These are phyloP conservation scores for Dendrophyllia cribrosa DNA, from an alignment of 64 coral and sea anemone genomes.

Conservation along the genomic window DNA sequence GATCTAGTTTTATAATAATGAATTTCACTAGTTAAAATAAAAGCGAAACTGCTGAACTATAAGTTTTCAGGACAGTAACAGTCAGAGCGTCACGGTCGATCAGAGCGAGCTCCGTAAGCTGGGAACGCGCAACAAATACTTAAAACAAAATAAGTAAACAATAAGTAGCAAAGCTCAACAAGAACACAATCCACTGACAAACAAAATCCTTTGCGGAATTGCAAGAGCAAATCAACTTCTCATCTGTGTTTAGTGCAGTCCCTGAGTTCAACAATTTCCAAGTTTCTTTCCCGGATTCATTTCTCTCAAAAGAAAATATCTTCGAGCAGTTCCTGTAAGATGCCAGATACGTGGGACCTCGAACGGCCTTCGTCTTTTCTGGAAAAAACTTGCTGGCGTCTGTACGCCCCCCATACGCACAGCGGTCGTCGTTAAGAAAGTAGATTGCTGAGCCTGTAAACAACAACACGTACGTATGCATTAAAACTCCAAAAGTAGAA, in stretches of 20 bases:
- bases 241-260: background rate
- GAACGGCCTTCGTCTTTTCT: background rate
- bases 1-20: too few species aligned
- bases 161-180: background rate
- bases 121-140: too few species aligned
- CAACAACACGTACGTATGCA: background rate
- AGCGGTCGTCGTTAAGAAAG: slow-evolving; percentile 67
- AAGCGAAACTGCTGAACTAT: too few species aligned
- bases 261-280: background rate
- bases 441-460: slow-evolving; percentile 7
- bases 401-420: slow-evolving; percentile 49
- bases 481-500: background rate
- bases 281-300: too few species aligned
- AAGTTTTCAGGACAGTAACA: too few species aligned
- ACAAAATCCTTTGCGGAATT: background rate
- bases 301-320: background rate
- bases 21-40: too few species aligned
- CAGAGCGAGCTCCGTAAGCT: too few species aligned
- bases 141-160: background rate
- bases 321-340: background rate
- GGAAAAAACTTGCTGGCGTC: slow-evolving; percentile 11
- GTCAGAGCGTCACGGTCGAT: too few species aligned
- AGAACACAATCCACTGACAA: background rate
- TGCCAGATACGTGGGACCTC: slow-evolving; percentile 6
- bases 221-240: background rate